Conservation (phyloP, 2,888 invertebrate genomes). For the Cyclophora albipunctata region DNA sequence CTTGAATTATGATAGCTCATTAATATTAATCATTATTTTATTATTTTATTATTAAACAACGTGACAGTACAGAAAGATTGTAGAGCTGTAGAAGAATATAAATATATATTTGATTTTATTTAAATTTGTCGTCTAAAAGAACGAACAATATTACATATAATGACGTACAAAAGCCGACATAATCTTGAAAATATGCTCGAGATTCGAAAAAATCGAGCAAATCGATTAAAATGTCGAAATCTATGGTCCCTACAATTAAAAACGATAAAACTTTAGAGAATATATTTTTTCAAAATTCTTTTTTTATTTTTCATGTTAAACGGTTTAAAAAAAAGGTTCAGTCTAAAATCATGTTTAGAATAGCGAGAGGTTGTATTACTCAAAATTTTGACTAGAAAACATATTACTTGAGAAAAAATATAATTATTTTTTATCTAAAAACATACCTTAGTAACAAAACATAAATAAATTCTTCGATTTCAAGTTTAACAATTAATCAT, state of each 20-base stretch:
- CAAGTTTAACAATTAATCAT: too few relatives aligned
- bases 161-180: too few relatives aligned
- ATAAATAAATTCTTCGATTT: too few relatives aligned
- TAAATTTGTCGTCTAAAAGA: conserved; percentile 25
- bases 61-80: conserved; percentile 16
- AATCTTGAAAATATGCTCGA: too few relatives aligned
- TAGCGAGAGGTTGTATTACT: conserved; percentile 19
- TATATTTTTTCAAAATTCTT: conserved; percentile 37
- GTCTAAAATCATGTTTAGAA: conserved; percentile 32
- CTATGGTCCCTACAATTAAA: conserved; percentile 68
- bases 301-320: conserved; percentile 34
- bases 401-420: neutral
- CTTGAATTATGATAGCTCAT: too few relatives aligned
- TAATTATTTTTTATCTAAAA: too few relatives aligned
- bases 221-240: conserved; percentile 40
- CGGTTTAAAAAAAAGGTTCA: conserved; percentile 24
- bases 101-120: conserved; percentile 12
- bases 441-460: too few relatives aligned
- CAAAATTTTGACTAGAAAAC: conserved; percentile 31
- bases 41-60: too few relatives aligned
- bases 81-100: conserved; percentile 27
- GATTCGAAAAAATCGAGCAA: conserved; percentile 27
- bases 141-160: conserved; percentile 41
- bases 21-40: too few relatives aligned
- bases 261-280: conserved; percentile 34